Conservation (phyloP, 2,113 vertebrate species). For the Rhinichthys klamathensis region DNA sequence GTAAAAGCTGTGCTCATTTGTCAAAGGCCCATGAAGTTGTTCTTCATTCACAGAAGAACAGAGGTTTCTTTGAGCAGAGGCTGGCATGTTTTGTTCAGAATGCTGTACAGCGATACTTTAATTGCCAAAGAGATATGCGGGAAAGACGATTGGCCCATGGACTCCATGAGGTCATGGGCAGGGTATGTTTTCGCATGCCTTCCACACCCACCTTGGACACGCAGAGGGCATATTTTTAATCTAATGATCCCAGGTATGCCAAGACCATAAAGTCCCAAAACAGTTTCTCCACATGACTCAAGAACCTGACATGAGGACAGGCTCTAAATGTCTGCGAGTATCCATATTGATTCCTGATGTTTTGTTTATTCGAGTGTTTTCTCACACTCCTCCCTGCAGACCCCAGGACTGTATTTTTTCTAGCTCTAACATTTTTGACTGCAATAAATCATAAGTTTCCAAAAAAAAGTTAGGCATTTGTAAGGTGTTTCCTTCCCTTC, state of each 20-base stretch:
- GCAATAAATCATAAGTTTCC: constrained; percentile 1
- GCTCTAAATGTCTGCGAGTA: neutral
- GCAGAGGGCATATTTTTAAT: constrained; percentile 59
- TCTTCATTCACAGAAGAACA: constrained; percentile 23
- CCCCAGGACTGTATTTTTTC: neutral
- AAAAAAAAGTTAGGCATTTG: constrained; percentile 14
- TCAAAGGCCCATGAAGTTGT: neutral
- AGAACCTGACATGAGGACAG: neutral
- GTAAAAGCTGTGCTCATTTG: neutral
- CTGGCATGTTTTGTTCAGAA: constrained; percentile 49
- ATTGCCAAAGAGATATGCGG: constrained; percentile 64
- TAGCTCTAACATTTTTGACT: neutral
- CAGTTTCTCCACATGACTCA: constrained; percentile 5
- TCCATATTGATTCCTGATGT: constrained; percentile 38
- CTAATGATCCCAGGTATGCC: constrained; percentile 55
- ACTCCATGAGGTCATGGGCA: constrained; percentile 69
- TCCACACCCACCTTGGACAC: constrained; percentile 38
- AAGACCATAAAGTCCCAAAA: neutral
- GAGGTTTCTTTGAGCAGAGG: constrained; percentile 46
- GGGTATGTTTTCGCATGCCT: constrained; percentile 75
- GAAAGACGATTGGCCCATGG: constrained; percentile 66
- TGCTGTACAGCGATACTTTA: constrained; percentile 65
- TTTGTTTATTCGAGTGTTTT: neutral
- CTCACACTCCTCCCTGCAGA: constrained; percentile 18
- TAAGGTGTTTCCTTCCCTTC: constrained; percentile 7